Conservation (phyloP, 2,888 invertebrate species). For the Himalopsyche kuldschensis region DNA sequence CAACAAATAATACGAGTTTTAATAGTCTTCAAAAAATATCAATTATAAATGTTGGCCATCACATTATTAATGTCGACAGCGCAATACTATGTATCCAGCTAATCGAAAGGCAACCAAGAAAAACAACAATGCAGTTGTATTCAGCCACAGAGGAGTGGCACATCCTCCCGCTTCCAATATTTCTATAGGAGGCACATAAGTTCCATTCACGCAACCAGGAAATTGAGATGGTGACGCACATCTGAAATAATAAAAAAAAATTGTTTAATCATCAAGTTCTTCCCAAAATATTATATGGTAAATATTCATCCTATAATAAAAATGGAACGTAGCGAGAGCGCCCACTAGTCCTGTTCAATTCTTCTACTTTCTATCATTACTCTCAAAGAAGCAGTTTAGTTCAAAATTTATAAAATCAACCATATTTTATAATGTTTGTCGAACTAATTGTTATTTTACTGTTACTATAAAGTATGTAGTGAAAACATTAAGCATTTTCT, state of each 20-base stretch:
- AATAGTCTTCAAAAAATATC: neutral
- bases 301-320: no score
- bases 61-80: slow-evolving; percentile 60
- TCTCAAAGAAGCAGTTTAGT: no score
- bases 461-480: no score
- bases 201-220: slow-evolving; percentile 62
- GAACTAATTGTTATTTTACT: no score
- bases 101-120: slow-evolving; percentile 72
- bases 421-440: no score
- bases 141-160: slow-evolving; percentile 70
- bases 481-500: no score
- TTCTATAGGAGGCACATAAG: slow-evolving; percentile 66
- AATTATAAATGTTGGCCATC: slow-evolving; percentile 45
- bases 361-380: no score
- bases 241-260: slow-evolving; percentile 49
- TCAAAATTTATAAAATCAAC: no score
- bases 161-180: slow-evolving; percentile 69
- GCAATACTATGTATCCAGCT: slow-evolving; percentile 72
- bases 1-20: slow-evolving; percentile 14
- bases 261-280: neutral
- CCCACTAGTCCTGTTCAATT: no score
- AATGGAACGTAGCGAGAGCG: no score
- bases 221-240: slow-evolving; percentile 71
- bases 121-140: slow-evolving; percentile 69
- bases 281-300: no score